Percentiles rank a stretch among this genome's conserved stretches.
Conservation (phyloP, 2,888 invertebrate species). For the Liopterus haemorrhoidalis region DNA sequence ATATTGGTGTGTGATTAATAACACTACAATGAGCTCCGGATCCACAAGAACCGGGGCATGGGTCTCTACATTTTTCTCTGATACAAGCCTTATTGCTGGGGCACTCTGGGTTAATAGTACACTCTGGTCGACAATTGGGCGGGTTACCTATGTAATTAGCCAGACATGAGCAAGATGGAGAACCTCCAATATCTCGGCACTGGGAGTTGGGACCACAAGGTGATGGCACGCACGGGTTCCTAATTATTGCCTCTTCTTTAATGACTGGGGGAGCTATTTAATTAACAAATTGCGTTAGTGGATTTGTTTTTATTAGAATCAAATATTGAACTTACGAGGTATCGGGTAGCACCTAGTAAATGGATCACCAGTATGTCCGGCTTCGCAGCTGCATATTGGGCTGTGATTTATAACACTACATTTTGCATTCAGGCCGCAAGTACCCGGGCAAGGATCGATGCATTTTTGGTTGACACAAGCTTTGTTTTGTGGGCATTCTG, state of each 20-base stretch:
- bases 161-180: conserved; percentile 51
- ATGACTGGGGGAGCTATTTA: conserved; percentile 36
- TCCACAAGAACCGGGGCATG: conserved; percentile 61
- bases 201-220: conserved; percentile 55
- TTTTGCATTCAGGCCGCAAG: conserved; percentile 64
- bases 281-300: background rate
- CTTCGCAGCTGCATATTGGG: conserved; percentile 62
- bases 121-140: conserved; percentile 53
- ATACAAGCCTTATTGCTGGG: conserved; percentile 50
- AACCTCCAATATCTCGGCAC: conserved; percentile 49
- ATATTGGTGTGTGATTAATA: conserved; percentile 61
- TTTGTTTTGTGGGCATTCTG: conserved; percentile 57
- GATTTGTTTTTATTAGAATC: background rate
- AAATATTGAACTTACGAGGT: conserved; percentile 38
- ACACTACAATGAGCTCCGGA: conserved; percentile 57
- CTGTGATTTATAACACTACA: conserved; percentile 68
- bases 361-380: conserved; percentile 51
- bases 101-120: conserved; percentile 52
- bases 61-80: conserved; percentile 56
- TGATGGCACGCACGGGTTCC: conserved; percentile 51
- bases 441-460: conserved; percentile 63
- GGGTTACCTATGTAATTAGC: conserved; percentile 49
- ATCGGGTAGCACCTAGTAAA: conserved; percentile 45
- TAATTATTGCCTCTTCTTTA: conserved; percentile 34
- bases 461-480: conserved; percentile 67